These are phyloP conservation scores for Drosophila cognata DNA, from an alignment of 2,888 invertebrate species.

Conservation along the genomic window DNA sequence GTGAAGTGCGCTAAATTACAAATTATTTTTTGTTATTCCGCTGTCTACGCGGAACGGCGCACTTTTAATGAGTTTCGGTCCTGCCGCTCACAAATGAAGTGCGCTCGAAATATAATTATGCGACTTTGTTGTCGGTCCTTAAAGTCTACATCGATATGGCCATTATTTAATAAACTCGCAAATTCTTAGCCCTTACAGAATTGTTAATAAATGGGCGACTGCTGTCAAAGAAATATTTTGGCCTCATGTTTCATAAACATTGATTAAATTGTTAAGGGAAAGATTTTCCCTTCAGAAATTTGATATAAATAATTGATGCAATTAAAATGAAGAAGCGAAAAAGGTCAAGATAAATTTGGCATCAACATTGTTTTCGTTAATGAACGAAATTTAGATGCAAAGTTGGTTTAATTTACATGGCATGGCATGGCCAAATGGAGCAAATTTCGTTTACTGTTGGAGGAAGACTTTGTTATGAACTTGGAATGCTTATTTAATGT, in stretches of 20 bases:
- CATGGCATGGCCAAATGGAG: neutral
- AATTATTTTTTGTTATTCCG: slow-evolving; percentile 30
- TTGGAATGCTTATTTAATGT: neutral
- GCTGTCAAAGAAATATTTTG: neutral
- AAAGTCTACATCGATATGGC: slow-evolving; percentile 42
- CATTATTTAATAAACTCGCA: slow-evolving; percentile 27
- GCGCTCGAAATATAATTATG: slow-evolving; percentile 69
- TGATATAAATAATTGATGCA: neutral
- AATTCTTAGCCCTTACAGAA: neutral
- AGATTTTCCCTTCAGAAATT: neutral
- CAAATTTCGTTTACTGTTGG: neutral
- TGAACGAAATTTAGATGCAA: neutral
- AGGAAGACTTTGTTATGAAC: neutral
- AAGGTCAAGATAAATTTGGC: neutral
- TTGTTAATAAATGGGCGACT: neutral
- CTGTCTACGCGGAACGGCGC: slow-evolving; percentile 33
- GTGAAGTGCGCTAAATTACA: slow-evolving; percentile 70
- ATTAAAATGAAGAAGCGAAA: slow-evolving; percentile 4
- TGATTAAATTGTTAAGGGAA: slow-evolving; percentile 1
- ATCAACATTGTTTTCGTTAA: neutral
- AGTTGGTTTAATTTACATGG: neutral
- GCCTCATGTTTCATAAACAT: slow-evolving; percentile 1
- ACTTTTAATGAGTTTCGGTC: slow-evolving; percentile 68
- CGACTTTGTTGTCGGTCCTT: slow-evolving; percentile 38
- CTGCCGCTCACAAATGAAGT: slow-evolving; percentile 52